A percentile compares a stretch with the other conserved stretches of the same genome.
phyloP scores from a whole-genome alignment of 2,888 invertebrate genomes.

The Drosophila phalerata region DNA sequence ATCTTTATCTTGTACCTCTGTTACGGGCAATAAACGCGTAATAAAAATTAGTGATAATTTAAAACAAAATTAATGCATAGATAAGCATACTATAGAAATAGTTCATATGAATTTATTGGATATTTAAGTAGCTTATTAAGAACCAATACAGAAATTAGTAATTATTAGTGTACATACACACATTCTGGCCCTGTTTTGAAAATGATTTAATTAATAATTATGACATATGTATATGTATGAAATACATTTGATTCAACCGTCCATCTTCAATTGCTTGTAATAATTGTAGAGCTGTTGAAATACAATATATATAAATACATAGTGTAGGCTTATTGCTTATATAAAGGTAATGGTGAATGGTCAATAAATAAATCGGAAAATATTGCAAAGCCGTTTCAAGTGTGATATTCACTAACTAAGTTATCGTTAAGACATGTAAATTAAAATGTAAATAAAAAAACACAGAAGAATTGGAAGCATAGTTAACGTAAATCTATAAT shows the following conservation, averaged over 20 bases:
- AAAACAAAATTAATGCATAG: not conserved
- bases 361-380: constrained; percentile 58
- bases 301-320: not conserved
- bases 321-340: constrained; percentile 4
- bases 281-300: constrained; percentile 8
- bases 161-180: not conserved
- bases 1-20: not conserved
- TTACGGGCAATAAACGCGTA: constrained; percentile 1
- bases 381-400: constrained; percentile 61
- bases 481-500: constrained; percentile 38
- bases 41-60: not conserved
- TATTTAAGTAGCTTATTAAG: not conserved
- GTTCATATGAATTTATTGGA: not conserved
- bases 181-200: not conserved
- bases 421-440: constrained; percentile 14
- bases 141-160: not conserved
- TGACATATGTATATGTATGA: not conserved
- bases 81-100: not conserved
- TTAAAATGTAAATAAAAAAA: constrained; percentile 48
- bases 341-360: constrained; percentile 23
- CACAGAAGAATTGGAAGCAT: constrained; percentile 69
- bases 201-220: not conserved
- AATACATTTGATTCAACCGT: not conserved
- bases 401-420: constrained; percentile 32
- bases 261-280: not conserved